Evolutionary conservation across 2,888 invertebrate genomes (phyloP), one percentile per base, ranked within the genome.

Genomic region (Athripsodes cinereus): DNA sequence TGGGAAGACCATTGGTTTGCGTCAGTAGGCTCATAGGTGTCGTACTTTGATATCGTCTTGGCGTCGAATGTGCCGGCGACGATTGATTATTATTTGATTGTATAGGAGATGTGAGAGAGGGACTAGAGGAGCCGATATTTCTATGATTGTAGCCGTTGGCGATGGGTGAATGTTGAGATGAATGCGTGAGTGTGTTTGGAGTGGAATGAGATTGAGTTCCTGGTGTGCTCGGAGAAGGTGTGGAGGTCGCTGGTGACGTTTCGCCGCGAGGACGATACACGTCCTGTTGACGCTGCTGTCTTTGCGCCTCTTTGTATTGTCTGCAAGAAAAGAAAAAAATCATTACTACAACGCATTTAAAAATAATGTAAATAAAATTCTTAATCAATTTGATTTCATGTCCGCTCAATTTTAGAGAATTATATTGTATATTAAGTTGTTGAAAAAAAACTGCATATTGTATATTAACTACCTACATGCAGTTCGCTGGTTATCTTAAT

Each of bases 231-330:
- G 81, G 80, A 31, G 74, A 75, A 59, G 78, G 76, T 65, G 81
- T 81, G 58, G 80, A 73, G 52, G 79, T 79, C 5, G 66, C 64
- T 19, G 82, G 81, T 20, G 81, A 81, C 48, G 78, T 74, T 65
- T 82, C 82, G 65, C 84, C 81, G 60, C 84, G 82, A 66, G 85
- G 83, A 65, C 86, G 80, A 72, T 90, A 90, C 60, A 90, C 83
- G 70, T 90, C 91, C 74, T 87, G 88, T 63, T 86, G 88, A 66
- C 92, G 82, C 73, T 92, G 92, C 68, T 90, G 89, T 72, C 88
- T 87, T 70, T 92, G 74, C 59, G 92, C 92, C 81, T 92, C 92
- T 79, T 92, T 92, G 78, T 92, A 92, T 79, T 92, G 92, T 75
- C 91, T 84, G 76, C 5, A 77, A 80, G 62, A 60, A 21, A 47